Percentiles rank a stretch among this genome's conserved stretches.
Conservation (phyloP, 2,113 vertebrate genomes). For the Prionailurus bengalensis region DNA sequence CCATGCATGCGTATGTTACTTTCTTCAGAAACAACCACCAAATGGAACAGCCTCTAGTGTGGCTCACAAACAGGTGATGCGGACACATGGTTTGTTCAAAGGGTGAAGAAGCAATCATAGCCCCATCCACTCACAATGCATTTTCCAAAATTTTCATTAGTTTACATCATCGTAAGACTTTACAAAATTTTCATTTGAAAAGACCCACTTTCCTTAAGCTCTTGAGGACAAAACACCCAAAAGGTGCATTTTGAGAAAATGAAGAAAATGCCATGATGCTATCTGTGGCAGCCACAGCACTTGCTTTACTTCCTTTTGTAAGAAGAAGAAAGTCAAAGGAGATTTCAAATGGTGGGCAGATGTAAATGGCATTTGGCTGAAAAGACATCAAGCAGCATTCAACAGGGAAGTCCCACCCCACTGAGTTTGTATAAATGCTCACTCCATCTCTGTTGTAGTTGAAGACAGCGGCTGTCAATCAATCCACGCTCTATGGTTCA, state of each 20-base stretch:
- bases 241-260: conserved; percentile 61
- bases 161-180: conserved; percentile 28
- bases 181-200: conserved; percentile 68
- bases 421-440: conserved; percentile 49
- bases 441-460: conserved; percentile 57
- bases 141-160: conserved; percentile 2
- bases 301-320: conserved; percentile 62
- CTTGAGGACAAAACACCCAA: conserved; percentile 58
- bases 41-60: background rate
- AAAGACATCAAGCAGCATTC: conserved; percentile 68
- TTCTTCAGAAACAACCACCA: background rate
- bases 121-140: background rate
- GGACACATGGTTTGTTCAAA: conserved; percentile 24
- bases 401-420: conserved; percentile 63
- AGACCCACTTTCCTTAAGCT: conserved; percentile 52
- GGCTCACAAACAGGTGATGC: background rate
- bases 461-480: conserved; percentile 73
- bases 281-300: background rate
- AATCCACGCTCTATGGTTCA: conserved; percentile 1
- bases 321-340: conserved; percentile 63
- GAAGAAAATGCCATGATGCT: conserved; percentile 52
- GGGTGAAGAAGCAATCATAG: background rate
- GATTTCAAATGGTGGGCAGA: conserved; percentile 66
- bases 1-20: background rate
- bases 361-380: conserved; percentile 64